Evolutionary conservation across 2,888 invertebrate genomes (phyloP).

Genomic region (Erebia palarica): DNA sequence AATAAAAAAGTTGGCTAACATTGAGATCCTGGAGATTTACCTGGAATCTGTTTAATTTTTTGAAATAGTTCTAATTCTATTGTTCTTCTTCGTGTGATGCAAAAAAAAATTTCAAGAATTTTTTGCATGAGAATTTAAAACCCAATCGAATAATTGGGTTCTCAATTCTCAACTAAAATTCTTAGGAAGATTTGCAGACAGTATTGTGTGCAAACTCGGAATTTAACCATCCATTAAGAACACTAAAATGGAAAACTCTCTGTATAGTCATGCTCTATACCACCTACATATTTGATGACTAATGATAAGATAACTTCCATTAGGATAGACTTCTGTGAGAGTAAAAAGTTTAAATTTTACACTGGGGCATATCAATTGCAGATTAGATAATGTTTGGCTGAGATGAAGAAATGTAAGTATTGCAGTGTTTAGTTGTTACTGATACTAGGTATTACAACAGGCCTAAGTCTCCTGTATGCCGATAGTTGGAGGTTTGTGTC

Average conservation of each 20-base stretch:
- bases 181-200: too few species aligned
- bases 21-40: too few species aligned
- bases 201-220: neutral
- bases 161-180: too few species aligned
- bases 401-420: neutral
- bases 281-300: conserved; percentile 19
- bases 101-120: too few species aligned
- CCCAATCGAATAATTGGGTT: too few species aligned
- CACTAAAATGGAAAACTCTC: neutral
- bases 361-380: neutral
- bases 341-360: neutral
- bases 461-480: conserved; percentile 27
- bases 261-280: conserved; percentile 5
- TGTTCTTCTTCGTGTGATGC: too few species aligned
- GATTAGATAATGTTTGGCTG: conserved; percentile 5
- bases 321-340: neutral
- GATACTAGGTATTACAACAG: neutral
- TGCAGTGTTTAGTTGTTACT: neutral
- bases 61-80: too few species aligned
- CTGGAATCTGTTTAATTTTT: too few species aligned
- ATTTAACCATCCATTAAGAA: neutral
- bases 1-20: too few species aligned
- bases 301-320: conserved; percentile 9
- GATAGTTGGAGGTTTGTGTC: conserved; percentile 43
- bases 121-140: too few species aligned